Percentiles rank a stretch among this genome's conserved stretches.
phyloP scores from a whole-genome alignment of 2,888 invertebrate species.

The Drosophila anomalipes region DNA sequence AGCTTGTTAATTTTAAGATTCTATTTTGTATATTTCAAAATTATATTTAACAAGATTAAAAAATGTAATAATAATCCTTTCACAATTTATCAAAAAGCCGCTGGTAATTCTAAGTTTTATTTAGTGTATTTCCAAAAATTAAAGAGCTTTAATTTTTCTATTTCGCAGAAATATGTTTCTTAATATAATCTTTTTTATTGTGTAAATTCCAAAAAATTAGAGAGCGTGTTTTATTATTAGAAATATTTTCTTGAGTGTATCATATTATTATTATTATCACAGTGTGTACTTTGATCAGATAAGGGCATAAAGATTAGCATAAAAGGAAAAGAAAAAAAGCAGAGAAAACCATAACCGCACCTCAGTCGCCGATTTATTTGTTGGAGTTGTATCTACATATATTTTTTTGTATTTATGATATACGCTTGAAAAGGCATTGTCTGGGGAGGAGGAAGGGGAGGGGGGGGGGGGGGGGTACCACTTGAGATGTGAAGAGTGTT shows the following conservation, averaged over 20 bases:
- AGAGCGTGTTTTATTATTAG: background rate
- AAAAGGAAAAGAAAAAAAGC: conserved; percentile 4
- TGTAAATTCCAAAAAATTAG: no score
- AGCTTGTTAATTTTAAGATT: background rate
- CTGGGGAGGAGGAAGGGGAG: background rate
- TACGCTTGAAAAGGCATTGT: background rate
- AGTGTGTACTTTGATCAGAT: background rate
- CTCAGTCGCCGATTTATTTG: conserved; percentile 4
- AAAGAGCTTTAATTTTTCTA: no score
- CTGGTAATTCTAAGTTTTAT: background rate
- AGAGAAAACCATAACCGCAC: conserved; percentile 16
- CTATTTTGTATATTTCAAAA: background rate
- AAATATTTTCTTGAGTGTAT: background rate
- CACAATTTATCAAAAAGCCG: background rate
- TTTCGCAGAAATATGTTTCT: background rate
- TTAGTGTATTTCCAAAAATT: no score
- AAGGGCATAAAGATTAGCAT: conserved; percentile 16
- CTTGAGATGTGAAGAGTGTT: conserved; percentile 51
- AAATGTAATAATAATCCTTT: no score
- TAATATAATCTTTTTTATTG: background rate
- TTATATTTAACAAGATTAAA: background rate
- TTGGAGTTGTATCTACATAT: background rate
- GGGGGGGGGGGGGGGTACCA: no score
- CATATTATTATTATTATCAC: background rate
- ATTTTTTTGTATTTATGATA: background rate